phyloP scores from a whole-genome alignment of 2,888 invertebrate species.

The Nasonovia ribisnigri region DNA sequence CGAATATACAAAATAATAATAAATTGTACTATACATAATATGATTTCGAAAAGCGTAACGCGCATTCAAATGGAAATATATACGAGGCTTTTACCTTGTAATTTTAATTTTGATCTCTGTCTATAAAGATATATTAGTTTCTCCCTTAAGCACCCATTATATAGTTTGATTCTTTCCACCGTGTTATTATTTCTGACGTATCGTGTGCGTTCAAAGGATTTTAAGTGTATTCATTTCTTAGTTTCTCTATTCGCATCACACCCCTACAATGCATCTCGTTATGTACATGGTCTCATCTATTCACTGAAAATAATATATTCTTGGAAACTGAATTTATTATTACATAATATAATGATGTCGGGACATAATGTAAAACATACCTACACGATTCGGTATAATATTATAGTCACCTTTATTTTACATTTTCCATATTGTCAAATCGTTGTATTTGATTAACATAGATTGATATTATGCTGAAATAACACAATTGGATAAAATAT shows the following conservation, averaged over 20 bases:
- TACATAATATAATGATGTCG: background rate
- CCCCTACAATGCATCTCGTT: slow-evolving; percentile 22
- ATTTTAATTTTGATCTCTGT: background rate
- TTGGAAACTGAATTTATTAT: slow-evolving; percentile 5
- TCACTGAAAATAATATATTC: background rate
- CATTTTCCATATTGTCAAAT: background rate
- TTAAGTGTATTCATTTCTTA: slow-evolving; percentile 33
- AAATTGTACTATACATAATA: background rate
- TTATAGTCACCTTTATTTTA: background rate
- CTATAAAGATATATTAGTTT: background rate
- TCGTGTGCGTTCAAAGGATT: slow-evolving; percentile 7
- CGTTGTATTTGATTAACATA: background rate
- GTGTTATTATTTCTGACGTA: slow-evolving; percentile 16
- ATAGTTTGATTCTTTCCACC: background rate
- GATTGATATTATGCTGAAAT: background rate
- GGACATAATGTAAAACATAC: background rate
- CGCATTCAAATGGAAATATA: background rate
- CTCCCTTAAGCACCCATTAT: background rate
- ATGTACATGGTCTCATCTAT: background rate
- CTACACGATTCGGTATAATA: background rate
- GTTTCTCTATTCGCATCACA: slow-evolving; percentile 4
- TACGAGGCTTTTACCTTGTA: background rate
- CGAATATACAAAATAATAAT: background rate
- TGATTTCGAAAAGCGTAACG: background rate
- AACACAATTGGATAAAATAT: background rate